Evolutionary conservation across 2,113 vertebrate species (phyloP), one percentile per base, ranked within the genome.

Genomic region (Sclerurus mexicanus): DNA sequence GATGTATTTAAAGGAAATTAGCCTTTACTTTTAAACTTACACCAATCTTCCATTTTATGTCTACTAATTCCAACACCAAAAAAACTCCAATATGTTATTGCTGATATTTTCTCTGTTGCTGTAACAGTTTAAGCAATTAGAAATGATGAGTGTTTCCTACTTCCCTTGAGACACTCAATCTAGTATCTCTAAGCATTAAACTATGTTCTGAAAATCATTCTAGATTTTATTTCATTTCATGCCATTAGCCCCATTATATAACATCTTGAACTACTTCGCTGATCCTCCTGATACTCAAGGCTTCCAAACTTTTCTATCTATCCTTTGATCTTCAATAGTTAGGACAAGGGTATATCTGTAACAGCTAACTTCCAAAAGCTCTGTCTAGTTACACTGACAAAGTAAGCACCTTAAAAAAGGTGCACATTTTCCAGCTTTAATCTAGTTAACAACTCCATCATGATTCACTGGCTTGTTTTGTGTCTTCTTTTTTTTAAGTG

Each of bases 161-260:
- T 50, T 73, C 25, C 25, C 58, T 88, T 0, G 0, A 84, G 72
- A 86, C 42, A 60, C 6, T 40, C 87, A 40, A 35, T 56, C 49
- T 35, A 77, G 6, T 40, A 84, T 25, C 40, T 78, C 59, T 62
- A 83, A 63, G 23, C 17, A 71, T 21, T 77, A 71, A 72, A 74
- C 15, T 64, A 60, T 27, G 25, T 87, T 83, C 37, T n/a, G 13
- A 86, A 60, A 90, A 86, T 44, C 19, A 88, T 46, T 77, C 35
- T 42, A 67, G 22, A 77, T 90, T 84, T 90, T 55, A 80, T 33
- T 85, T 77, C 25, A 86, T 89, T 93, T 92, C 47, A 89, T 47
- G 46, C 60, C 49, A 39, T 74, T 81, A 71, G 20, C 71, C 35
- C 12, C 20, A 55, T 42, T 63, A 71, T 3, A 30, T 7, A 90